Conservation (phyloP, 2,888 invertebrate species). For the Macrosoma leucophasiata region DNA sequence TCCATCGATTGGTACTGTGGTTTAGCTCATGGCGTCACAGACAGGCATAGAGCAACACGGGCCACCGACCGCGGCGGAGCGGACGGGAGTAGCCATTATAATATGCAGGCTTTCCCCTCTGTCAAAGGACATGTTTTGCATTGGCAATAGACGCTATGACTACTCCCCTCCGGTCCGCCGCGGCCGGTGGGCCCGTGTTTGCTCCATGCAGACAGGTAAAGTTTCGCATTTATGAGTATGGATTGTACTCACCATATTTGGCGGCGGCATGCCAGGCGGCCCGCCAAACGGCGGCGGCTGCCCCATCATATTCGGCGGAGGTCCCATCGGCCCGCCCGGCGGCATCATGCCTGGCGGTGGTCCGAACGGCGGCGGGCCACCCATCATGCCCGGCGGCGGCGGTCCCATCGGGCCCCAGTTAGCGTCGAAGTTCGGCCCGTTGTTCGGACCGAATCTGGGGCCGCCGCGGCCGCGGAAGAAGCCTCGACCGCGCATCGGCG, state of each 20-base stretch:
- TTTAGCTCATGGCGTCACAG: too few species aligned
- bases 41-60: too few species aligned
- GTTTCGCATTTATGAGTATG: too few species aligned
- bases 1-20: too few species aligned
- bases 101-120: too few species aligned
- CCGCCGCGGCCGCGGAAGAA: slow-evolving; percentile 71
- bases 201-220: too few species aligned
- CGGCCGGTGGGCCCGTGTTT: too few species aligned
- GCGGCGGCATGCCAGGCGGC: slow-evolving; percentile 71
- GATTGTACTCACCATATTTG: slow-evolving; percentile 77
- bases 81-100: too few species aligned
- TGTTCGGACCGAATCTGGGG: slow-evolving; percentile 64
- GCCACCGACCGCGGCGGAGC: too few species aligned
- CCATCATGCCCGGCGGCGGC: slow-evolving; percentile 73
- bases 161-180: too few species aligned
- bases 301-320: slow-evolving; percentile 75
- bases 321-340: slow-evolving; percentile 74
- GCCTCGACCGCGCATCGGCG: slow-evolving; percentile 72
- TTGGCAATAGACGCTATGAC: too few species aligned
- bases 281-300: slow-evolving; percentile 71
- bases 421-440: slow-evolving; percentile 72
- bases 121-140: too few species aligned
- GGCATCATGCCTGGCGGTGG: slow-evolving; percentile 76
- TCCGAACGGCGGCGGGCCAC: slow-evolving; percentile 61
- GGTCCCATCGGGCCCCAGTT: slow-evolving; percentile 83